Percentiles rank a stretch among this genome's conserved stretches.
These are phyloP conservation scores for Acanthosoma haemorrhoidale DNA, from an alignment of 2,888 invertebrate genomes.

Conservation along the genomic window DNA sequence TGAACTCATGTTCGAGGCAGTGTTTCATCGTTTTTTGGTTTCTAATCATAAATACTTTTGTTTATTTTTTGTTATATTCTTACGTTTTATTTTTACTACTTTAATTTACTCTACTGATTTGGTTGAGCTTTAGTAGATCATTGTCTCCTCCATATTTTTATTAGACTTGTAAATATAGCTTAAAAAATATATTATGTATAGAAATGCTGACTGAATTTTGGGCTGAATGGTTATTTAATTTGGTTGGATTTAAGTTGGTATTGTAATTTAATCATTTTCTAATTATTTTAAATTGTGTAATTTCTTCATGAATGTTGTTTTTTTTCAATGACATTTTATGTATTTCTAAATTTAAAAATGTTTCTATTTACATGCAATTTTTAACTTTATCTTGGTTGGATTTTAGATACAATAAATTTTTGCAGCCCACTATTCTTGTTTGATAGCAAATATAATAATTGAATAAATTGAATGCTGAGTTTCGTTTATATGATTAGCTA, in stretches of 20 bases:
- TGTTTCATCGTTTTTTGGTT: neutral
- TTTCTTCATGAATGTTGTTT: neutral
- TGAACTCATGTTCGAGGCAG: too few relatives aligned
- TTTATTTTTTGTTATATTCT: neutral
- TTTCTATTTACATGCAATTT: neutral
- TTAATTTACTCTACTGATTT: neutral
- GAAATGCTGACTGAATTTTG: neutral
- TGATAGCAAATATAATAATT: neutral
- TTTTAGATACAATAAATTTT: too few relatives aligned
- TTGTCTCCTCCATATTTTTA: conserved; percentile 3
- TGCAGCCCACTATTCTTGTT: neutral
- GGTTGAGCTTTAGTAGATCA: neutral
- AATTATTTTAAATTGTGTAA: neutral
- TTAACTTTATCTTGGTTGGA: neutral
- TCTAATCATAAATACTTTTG: too few relatives aligned
- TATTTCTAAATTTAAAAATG: too few relatives aligned
- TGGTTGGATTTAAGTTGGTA: neutral
- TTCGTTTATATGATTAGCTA: neutral
- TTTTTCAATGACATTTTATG: too few relatives aligned
- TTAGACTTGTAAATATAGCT: conserved; percentile 1
- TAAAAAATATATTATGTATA: neutral
- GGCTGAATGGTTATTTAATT: neutral
- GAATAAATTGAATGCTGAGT: neutral
- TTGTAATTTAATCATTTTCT: neutral
- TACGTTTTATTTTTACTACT: neutral